phyloP scores from a whole-genome alignment of 1,140 invertebrate species.

The Aphis craccivora region DNA sequence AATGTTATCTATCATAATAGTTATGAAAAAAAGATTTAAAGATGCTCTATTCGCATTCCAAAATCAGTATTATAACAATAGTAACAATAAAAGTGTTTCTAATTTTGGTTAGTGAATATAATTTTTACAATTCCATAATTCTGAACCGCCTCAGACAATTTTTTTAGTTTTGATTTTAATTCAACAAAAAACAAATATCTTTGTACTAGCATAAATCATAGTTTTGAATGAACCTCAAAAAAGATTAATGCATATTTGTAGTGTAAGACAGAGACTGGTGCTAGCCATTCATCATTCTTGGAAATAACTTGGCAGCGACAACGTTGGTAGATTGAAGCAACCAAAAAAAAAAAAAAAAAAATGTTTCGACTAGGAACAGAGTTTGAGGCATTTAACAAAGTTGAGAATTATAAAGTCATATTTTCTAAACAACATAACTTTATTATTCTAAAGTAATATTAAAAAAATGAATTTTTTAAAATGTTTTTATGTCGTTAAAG shows the following conservation, averaged over 20 bases:
- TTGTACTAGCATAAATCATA: too few relatives aligned
- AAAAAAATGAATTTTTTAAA: too few relatives aligned
- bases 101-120: background rate
- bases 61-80: background rate
- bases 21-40: too few relatives aligned
- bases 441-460: too few relatives aligned
- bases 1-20: too few relatives aligned
- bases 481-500: too few relatives aligned
- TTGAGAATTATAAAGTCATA: background rate
- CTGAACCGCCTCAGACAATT: too few relatives aligned
- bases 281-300: too few relatives aligned
- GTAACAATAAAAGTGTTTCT: background rate
- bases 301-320: too few relatives aligned
- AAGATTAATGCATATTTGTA: background rate
- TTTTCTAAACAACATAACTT: background rate
- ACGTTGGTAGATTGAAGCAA: too few relatives aligned
- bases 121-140: background rate
- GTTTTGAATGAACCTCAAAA: background rate
- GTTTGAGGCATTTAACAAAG: background rate
- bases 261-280: too few relatives aligned
- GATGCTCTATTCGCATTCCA: background rate
- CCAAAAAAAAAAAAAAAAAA: background rate
- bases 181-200: background rate
- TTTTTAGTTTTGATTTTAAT: background rate
- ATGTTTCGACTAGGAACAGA: background rate